Percentiles rank a stretch among this genome's conserved stretches.
Evolutionary conservation across 2,113 vertebrate genomes (phyloP).

Genomic region (Ctenomys sociabilis): DNA sequence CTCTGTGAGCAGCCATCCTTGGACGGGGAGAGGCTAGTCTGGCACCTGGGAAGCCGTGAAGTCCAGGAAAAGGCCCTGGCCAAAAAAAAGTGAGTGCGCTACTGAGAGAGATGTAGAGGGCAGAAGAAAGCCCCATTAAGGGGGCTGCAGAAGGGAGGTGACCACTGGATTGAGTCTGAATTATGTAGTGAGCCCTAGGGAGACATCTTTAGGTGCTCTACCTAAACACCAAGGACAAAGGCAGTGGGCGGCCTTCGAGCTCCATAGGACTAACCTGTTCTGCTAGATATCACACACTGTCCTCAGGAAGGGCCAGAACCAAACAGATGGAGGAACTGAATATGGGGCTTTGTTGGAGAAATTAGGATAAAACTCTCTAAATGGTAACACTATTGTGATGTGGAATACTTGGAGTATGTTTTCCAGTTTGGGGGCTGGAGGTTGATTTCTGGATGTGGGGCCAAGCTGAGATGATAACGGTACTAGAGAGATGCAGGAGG

Average conservation of each 20-base stretch:
- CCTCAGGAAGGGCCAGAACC: neutral
- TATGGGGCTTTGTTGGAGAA: neutral
- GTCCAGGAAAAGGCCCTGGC: neutral
- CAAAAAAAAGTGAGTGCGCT: neutral
- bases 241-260: neutral
- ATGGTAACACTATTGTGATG: neutral
- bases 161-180: neutral
- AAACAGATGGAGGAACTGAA: neutral
- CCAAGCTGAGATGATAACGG: neutral
- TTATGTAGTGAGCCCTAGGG: neutral
- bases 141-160: neutral
- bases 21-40: neutral
- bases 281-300: neutral
- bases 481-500: too few species aligned
- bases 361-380: neutral
- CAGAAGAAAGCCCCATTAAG: neutral
- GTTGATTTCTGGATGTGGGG: neutral
- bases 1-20: neutral
- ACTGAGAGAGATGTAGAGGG: neutral
- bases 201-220: neutral
- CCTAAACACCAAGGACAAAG: neutral
- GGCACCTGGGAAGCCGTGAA: neutral
- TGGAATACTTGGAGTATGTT: neutral
- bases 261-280: neutral
- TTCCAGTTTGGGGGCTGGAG: neutral